Evolutionary conservation across 2,888 invertebrate species (phyloP), one percentile per base, ranked within the genome.

Genomic region (Conomelus anceps): DNA sequence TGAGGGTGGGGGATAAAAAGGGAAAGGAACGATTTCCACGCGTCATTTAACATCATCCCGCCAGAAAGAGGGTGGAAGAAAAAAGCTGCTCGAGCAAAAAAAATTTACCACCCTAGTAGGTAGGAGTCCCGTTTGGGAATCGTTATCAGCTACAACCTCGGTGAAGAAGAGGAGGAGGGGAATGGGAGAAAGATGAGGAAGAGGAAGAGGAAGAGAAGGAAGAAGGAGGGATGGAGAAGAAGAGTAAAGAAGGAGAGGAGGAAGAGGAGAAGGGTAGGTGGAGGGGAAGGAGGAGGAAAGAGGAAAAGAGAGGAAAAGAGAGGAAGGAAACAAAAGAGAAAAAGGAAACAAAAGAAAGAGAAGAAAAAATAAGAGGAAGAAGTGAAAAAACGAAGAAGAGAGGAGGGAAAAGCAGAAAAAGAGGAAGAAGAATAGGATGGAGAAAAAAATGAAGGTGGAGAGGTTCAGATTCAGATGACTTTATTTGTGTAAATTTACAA

Each of bases 51-150:
- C 22, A 87, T 23, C 29, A n/a, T 26, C n/a, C 22, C n/a, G 22
- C 20, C n/a, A 13, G 63, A 4, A 88, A 84, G 88, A 88, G 26
- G 22, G 63, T 63, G 41, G 22, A 34, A 41, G 63, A 88, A 63
- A 88, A 34, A 29, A 23, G 63, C 87, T 41, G 85, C 34, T 84
- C 89, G 34, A 63, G n/a, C n/a, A n/a, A n/a, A n/a, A n/a, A n/a
- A n/a, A n/a, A n/a, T n/a, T n/a, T n/a, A n/a, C n/a, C n/a, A n/a
- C n/a, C n/a, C 63, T n/a, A n/a, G 63, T n/a, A 63, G 63, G 63
- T 63, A 7, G n/a, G n/a, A 20, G 7, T n/a, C 63, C 3, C 13
- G 92, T 92, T 92, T 92, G 92, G 22, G 29, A 89, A 89, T 85
- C 85, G 63, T 63, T 63, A 63, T 63, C 63, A 63, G 63, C n/a